Percentiles rank a stretch among this genome's conserved stretches.
Evolutionary conservation across 35 echinoderm and acorn worm species (phyloP).

Genomic region (Heliocidaris tuberculata): DNA sequence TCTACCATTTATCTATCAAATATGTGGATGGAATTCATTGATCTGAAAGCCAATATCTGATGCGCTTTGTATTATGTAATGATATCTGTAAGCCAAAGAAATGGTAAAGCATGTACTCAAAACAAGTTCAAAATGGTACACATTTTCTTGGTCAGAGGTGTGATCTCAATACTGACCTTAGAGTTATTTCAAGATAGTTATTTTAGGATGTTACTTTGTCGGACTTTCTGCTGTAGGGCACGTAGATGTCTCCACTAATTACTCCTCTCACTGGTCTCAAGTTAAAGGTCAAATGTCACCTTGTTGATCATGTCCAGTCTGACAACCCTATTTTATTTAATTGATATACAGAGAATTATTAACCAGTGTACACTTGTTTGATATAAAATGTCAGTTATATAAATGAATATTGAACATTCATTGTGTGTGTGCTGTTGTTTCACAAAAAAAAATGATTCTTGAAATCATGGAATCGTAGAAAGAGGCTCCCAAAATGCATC

Average conservation of each 20-base stretch:
- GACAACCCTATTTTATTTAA: neutral
- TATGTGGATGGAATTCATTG: too few relatives aligned
- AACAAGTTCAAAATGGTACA: neutral
- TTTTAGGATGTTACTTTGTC: neutral
- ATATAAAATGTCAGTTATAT: too few relatives aligned
- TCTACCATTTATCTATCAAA: too few relatives aligned
- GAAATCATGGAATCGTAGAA: too few relatives aligned
- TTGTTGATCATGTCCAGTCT: neutral
- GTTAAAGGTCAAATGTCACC: neutral
- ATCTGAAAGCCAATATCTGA: too few relatives aligned
- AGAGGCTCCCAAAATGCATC: too few relatives aligned
- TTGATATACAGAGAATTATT: neutral
- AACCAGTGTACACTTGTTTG: too few relatives aligned
- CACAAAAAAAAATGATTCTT: too few relatives aligned
- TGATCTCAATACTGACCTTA: neutral
- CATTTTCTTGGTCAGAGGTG: neutral
- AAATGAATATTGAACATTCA: too few relatives aligned
- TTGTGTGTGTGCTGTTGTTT: too few relatives aligned
- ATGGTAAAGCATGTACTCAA: neutral
- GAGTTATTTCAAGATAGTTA: slow-evolving; percentile 4
- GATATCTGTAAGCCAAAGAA: too few relatives aligned
- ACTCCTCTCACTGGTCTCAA: neutral
- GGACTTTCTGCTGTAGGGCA: neutral
- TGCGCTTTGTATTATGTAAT: too few relatives aligned
- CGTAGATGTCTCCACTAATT: neutral